Conservation (phyloP, 2,113 vertebrate species). For the Tragulus kanchil region DNA sequence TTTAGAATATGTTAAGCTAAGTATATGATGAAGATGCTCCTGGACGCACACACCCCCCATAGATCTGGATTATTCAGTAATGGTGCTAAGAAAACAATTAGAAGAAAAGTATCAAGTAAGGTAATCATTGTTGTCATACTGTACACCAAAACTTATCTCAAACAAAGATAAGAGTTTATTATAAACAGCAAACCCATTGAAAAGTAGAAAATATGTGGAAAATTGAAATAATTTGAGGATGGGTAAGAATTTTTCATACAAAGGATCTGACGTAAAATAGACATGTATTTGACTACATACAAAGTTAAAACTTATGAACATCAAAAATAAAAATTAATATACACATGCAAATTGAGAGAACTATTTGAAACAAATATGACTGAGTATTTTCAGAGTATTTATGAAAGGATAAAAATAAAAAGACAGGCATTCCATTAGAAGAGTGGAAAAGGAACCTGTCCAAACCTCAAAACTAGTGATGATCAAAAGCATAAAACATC, state of each 20-base stretch:
- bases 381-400: constrained; percentile 13
- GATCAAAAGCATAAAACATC: not conserved
- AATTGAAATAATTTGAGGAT: constrained; percentile 7
- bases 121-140: not conserved
- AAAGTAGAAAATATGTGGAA: constrained; percentile 27
- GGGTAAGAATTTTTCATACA: not conserved
- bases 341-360: not conserved
- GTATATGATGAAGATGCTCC: not conserved
- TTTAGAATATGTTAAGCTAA: not conserved
- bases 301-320: constrained; percentile 14
- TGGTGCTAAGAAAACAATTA: not conserved
- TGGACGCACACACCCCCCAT: not conserved
- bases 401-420: not conserved
- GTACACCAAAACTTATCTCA: not conserved
- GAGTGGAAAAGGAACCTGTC: not conserved
- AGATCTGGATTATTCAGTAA: not conserved
- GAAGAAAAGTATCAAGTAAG: not conserved
- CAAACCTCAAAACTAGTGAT: not conserved
- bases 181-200: not conserved
- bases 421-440: not conserved
- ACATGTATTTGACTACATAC: constrained; percentile 29
- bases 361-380: constrained; percentile 44
- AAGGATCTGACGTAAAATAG: not conserved
- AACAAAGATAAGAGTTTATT: not conserved
- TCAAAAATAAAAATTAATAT: constrained; percentile 52